A percentile compares a stretch with the other conserved stretches of the same genome.
Conservation (phyloP, 1,140 invertebrate genomes). For the Prorops nasuta region DNA sequence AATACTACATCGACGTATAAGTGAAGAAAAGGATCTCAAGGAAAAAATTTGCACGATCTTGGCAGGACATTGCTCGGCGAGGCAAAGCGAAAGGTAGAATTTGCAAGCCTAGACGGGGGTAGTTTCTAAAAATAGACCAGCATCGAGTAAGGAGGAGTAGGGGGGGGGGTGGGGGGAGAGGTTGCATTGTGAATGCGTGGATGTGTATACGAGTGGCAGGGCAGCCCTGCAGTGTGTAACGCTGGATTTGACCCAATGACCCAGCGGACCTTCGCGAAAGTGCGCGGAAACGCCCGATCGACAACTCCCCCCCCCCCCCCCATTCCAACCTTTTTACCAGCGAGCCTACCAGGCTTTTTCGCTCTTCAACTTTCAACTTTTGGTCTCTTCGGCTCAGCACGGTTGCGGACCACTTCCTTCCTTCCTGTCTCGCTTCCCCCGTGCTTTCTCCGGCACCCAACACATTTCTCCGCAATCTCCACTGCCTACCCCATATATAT, state of each 20-base stretch:
- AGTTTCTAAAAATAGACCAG: constrained; percentile 37
- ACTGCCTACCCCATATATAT: no score
- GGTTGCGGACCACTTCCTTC: no score
- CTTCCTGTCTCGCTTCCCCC: no score
- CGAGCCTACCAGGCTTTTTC: background rate
- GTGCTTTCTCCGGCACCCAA: no score
- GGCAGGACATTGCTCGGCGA: no score
- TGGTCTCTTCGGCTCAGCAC: no score
- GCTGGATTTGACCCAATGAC: constrained; percentile 41
- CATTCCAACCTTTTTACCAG: background rate
- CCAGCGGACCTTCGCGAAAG: constrained; percentile 30
- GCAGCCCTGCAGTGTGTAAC: constrained; percentile 18
- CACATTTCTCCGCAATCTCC: no score
- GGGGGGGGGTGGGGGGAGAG: constrained; percentile 1
- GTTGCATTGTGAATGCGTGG: constrained; percentile 30
- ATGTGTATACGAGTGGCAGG: constrained; percentile 13
- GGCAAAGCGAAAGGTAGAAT: no score
- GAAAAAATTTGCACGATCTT: no score
- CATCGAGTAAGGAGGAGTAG: constrained; percentile 23
- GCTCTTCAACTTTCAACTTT: background rate
- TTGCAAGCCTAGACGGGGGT: background rate
- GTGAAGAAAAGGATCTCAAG: no score
- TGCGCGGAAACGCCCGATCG: constrained; percentile 29
- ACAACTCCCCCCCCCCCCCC: background rate
- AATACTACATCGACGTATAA: no score